These are phyloP conservation scores for Epizoanthus scotinus DNA, from an alignment of 92 coral and sea anemone species.

Conservation along the genomic window DNA sequence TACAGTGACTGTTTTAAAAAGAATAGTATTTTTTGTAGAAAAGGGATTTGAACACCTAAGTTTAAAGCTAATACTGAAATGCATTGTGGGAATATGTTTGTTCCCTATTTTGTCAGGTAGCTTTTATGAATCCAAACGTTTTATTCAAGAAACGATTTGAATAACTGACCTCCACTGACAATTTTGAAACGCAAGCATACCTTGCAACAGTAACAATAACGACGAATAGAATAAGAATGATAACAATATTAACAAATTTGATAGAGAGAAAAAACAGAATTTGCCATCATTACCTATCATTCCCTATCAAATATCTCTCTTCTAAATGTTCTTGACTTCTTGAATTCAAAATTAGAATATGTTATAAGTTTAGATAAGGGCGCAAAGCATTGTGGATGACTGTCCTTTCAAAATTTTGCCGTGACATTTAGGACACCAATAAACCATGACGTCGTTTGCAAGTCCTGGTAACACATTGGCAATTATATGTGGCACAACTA, in stretches of 20 bases:
- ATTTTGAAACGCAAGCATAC: neutral
- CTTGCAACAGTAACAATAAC: too few relatives aligned
- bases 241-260: neutral
- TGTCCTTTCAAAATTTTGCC: neutral
- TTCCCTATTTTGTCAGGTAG: too few relatives aligned
- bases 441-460: too few relatives aligned
- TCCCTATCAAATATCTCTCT: neutral
- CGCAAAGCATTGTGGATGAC: neutral
- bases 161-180: neutral
- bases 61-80: too few relatives aligned
- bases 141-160: neutral
- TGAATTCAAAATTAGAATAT: too few relatives aligned
- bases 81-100: too few relatives aligned
- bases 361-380: neutral
- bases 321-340: neutral
- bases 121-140: too few relatives aligned
- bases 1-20: too few relatives aligned
- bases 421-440: neutral
- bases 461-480: too few relatives aligned
- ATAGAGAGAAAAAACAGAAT: neutral
- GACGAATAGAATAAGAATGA: neutral
- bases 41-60: too few relatives aligned
- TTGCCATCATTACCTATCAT: neutral
- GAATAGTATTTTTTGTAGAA: too few relatives aligned
- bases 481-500: too few relatives aligned